These are phyloP conservation scores for Setipinna tenuifilis DNA, from an alignment of 2,797 vertebrate genomes.

Conservation along the genomic window DNA sequence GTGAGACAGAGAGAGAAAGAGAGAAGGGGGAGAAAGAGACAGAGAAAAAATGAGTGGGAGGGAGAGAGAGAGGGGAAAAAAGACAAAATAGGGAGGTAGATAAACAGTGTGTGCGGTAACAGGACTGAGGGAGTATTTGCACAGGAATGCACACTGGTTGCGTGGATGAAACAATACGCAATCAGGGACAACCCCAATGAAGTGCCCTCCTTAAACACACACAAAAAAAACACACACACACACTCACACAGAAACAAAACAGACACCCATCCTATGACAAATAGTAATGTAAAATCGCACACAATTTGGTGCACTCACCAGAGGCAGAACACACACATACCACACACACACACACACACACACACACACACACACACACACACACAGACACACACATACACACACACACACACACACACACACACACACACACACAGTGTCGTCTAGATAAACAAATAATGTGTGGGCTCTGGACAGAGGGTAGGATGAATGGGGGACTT, in stretches of 20 bases:
- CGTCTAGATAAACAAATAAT: no score
- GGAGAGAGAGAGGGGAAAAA: not conserved
- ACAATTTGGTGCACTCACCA: no score
- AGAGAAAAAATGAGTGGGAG: not conserved
- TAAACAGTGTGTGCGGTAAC: not conserved
- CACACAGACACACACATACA: no score
- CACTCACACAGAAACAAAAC: not conserved
- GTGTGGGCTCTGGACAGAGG: no score
- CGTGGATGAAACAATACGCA: not conserved
- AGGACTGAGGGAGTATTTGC: not conserved
- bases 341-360: not conserved
- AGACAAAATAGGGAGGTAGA: not conserved
- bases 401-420: no score
- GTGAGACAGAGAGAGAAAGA: slow-evolving; percentile 12
- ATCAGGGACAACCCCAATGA: slow-evolving; percentile 40
- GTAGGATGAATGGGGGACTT: no score
- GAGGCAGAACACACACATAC: not conserved
- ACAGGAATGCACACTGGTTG: not conserved
- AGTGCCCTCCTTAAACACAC: not conserved
- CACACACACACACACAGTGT: no score
- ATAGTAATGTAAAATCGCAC: no score
- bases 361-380: not conserved
- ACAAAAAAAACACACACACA: not conserved
- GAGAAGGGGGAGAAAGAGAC: not conserved
- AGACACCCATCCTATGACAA: not conserved